These are phyloP conservation scores for Menura novaehollandiae DNA, from an alignment of 2,113 vertebrate genomes.

Conservation along the genomic window DNA sequence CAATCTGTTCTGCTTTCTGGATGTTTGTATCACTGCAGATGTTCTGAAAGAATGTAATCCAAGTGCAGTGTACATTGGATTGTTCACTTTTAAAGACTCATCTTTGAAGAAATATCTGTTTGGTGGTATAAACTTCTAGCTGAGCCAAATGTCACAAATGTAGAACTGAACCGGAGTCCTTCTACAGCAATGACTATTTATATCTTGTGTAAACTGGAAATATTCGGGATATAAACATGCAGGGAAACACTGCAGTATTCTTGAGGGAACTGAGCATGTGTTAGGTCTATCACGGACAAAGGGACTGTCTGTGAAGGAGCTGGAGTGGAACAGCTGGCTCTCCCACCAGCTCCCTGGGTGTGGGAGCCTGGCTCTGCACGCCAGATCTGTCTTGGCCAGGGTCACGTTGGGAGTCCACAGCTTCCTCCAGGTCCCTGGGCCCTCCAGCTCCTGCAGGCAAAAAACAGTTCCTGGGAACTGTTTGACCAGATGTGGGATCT, in stretches of 20 bases:
- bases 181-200: background rate
- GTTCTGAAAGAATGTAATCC: background rate
- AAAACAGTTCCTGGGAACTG: background rate
- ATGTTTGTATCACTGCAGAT: background rate
- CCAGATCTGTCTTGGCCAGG: background rate
- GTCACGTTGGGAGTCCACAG: rapidly evolving
- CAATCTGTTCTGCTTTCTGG: background rate
- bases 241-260: background rate
- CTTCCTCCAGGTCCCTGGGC: background rate
- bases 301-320: background rate
- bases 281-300: background rate
- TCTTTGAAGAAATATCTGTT: background rate
- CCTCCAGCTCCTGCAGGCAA: background rate
- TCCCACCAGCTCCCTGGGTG: rapidly evolving
- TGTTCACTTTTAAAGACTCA: background rate
- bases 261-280: background rate
- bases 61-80: background rate
- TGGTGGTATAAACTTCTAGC: background rate
- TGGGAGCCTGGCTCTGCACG: rapidly evolving
- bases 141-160: background rate
- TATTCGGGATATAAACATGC: background rate
- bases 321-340: rapidly evolving
- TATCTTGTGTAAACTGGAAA: background rate
- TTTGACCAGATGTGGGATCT: background rate
- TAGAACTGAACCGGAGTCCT: background rate